Conservation (phyloP, 1,140 invertebrate genomes). For the Drosophila bocqueti region DNA sequence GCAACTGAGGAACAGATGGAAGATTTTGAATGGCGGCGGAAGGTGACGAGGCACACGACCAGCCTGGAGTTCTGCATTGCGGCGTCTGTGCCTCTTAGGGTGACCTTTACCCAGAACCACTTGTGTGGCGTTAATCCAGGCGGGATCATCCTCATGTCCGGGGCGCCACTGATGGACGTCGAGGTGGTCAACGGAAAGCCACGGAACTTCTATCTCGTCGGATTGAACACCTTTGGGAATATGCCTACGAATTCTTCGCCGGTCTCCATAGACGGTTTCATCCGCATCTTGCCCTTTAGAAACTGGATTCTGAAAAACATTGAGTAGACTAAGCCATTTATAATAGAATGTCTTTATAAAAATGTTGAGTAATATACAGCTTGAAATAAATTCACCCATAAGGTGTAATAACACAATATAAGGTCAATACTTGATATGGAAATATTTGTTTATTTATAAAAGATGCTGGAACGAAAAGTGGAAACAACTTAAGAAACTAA, state of each 20-base stretch:
- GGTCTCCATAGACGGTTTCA: background rate
- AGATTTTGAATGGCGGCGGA: slow-evolving; percentile 11
- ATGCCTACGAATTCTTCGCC: rapidly evolving
- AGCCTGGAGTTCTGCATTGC: slow-evolving; percentile 10
- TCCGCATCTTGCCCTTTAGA: slow-evolving; percentile 19
- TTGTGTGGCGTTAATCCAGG: slow-evolving; percentile 11
- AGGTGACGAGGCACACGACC: slow-evolving; percentile 8
- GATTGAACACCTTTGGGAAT: background rate
- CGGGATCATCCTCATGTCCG: background rate
- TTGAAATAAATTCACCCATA: background rate
- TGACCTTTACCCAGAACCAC: slow-evolving; percentile 5
- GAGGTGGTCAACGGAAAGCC: slow-evolving; percentile 12
- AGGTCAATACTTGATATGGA: background rate
- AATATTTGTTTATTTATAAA: background rate
- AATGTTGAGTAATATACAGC: background rate
- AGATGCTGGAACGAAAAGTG: background rate
- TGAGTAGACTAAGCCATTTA: background rate
- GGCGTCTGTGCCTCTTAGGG: background rate
- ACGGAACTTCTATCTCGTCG: slow-evolving; percentile 17
- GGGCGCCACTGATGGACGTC: slow-evolving; percentile 30
- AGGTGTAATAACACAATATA: background rate
- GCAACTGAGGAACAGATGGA: background rate
- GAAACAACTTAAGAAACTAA: background rate
- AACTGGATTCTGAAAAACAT: slow-evolving; percentile 33
- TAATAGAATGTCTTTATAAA: background rate